Evolutionary conservation across 2,113 vertebrate genomes (phyloP).

Genomic region (Micromys minutus): DNA sequence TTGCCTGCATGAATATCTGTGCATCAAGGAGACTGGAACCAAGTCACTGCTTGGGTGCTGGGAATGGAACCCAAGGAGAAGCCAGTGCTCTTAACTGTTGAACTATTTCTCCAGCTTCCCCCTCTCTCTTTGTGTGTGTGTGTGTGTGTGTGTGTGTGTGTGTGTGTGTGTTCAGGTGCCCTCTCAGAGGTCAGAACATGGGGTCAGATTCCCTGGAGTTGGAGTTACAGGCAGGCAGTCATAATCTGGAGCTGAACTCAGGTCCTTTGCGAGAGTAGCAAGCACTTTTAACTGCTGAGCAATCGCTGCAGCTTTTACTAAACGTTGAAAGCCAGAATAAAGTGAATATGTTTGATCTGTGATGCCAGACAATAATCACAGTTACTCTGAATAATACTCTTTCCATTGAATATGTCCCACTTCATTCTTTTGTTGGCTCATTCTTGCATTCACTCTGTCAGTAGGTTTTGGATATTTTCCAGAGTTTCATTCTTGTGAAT

Average conservation of each 20-base stretch:
- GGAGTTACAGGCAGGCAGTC: not conserved
- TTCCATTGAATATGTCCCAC: not conserved
- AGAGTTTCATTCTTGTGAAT: not conserved
- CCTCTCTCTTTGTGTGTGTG: not conserved
- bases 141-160: not conserved
- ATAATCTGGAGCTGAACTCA: not conserved
- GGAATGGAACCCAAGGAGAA: not conserved
- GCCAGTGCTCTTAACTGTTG: not conserved
- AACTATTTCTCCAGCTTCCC: not conserved
- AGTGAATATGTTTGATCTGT: not conserved
- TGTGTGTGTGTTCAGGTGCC: not conserved
- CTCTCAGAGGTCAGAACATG: not conserved
- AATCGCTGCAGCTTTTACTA: not conserved
- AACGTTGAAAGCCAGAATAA: not conserved
- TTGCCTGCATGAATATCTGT: not conserved
- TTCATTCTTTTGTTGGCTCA: not conserved
- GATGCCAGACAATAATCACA: not conserved
- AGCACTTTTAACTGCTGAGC: not conserved
- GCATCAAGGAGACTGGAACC: not conserved
- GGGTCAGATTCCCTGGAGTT: not conserved
- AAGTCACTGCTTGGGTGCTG: not conserved
- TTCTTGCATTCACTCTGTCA: not conserved
- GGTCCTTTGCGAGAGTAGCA: not conserved
- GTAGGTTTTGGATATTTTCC: not conserved
- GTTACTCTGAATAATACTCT: not conserved